Evolutionary conservation across 2,888 invertebrate species (phyloP), one percentile per base, ranked within the genome.

Genomic region (Carabus problematicus): DNA sequence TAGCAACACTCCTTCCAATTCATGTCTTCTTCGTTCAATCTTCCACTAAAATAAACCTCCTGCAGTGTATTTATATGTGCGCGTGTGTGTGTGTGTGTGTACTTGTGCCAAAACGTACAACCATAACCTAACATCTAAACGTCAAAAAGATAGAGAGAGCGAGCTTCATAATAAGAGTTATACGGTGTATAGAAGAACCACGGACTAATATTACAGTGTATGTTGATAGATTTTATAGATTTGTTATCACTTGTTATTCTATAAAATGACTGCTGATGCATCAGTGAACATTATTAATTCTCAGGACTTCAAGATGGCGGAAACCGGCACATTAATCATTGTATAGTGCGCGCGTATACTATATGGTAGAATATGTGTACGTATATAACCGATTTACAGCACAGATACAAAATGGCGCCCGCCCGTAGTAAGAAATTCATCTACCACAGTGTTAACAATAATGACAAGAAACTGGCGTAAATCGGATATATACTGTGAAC

Each of bases 161-260:
- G 75, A 76, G 75, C 75, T 76, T 75, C 73, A 73, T 74, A 60
- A 58, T 58, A 58, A 45, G 14, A 45, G 47, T 19, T 75, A 72
- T 72, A 74, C 73, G 75, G 73, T 76, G 75, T 75, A 76, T 76
- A 77, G 75, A 74, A 74, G 74, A 73, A 63, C 47, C 3, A 19
- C 67, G 40, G 75, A 29, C 29, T 29, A 29, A 29, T 29, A 29
- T 29, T 29, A 29, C 29, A 75, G 76, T 79, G 79, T 78, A 78
- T 78, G 80, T 79, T 79, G 29, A 80, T 79, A 80, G 79, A 81
- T 80, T 81, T 80, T 81, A 81, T 81, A 81, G 81, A 81, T 78
- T 81, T 69, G 69, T 69, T 69, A 69, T 52, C 62, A 69, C 54
- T 69, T 69, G 69, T 69, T 69, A 69, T 69, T 42, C n/a, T 56